Conservation (phyloP, 2,888 invertebrate genomes). For the Merodon equestris region DNA sequence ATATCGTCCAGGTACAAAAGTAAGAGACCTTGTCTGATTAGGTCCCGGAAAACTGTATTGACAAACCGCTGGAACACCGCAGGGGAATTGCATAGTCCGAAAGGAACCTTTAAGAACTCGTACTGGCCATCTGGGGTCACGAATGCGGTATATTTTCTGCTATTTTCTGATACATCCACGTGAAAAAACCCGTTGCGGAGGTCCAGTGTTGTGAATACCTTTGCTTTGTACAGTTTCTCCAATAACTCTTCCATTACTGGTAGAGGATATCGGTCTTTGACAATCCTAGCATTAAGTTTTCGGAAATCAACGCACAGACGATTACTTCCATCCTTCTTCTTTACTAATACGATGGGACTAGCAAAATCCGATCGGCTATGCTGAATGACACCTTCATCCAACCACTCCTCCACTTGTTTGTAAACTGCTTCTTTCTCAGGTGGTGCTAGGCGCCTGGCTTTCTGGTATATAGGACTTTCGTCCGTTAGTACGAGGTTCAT, state of each 20-base stretch:
- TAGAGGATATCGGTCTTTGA: background rate
- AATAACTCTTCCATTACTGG: background rate
- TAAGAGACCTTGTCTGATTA: background rate
- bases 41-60: background rate
- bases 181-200: slow-evolving; percentile 20
- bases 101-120: slow-evolving; percentile 13
- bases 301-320: background rate
- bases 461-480: background rate
- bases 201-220: slow-evolving; percentile 15
- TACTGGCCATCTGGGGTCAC: slow-evolving; percentile 13
- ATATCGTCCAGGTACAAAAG: slow-evolving; percentile 2
- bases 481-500: background rate
- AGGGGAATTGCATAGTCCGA: slow-evolving; percentile 6
- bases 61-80: slow-evolving; percentile 4
- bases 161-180: slow-evolving; percentile 21
- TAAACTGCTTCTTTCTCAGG: background rate
- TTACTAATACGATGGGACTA: no score
- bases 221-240: slow-evolving; percentile 11
- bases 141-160: slow-evolving; percentile 17
- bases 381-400: slow-evolving; percentile 3
- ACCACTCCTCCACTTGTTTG: slow-evolving; percentile 12
- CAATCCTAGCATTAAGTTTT: background rate
- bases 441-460: background rate
- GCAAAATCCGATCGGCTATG: slow-evolving; percentile 16
- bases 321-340: slow-evolving; percentile 15